Conservation (phyloP, 2,888 invertebrate species). For the Allophyes oxyacanthae region DNA sequence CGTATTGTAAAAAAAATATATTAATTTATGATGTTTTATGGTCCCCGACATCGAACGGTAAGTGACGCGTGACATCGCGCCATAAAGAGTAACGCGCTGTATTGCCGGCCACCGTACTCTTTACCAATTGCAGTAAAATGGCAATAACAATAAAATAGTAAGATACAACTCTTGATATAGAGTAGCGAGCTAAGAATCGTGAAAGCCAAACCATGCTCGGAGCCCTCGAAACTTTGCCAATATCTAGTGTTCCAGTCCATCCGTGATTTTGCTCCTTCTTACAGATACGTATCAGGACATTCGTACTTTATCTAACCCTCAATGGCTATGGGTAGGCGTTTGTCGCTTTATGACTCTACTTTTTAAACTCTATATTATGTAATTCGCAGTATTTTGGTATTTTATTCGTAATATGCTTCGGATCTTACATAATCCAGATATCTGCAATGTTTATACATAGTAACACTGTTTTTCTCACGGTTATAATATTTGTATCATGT, state of each 20-base stretch:
- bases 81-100: slow-evolving; percentile 15
- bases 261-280: slow-evolving; percentile 53
- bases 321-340: slow-evolving; percentile 24
- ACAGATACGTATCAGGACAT: slow-evolving; percentile 43
- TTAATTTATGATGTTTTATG: slow-evolving; percentile 9
- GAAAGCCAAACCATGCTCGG: slow-evolving; percentile 58
- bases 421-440: slow-evolving; percentile 1
- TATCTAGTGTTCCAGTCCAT: slow-evolving; percentile 60
- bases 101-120: slow-evolving; percentile 18
- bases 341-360: slow-evolving; percentile 26
- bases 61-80: slow-evolving; percentile 29
- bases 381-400: slow-evolving; percentile 24
- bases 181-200: slow-evolving; percentile 46
- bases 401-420: slow-evolving; percentile 18
- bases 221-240: slow-evolving; percentile 73
- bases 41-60: slow-evolving; percentile 6
- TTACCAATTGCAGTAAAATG: slow-evolving; percentile 46
- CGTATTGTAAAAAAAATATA: slow-evolving; percentile 7
- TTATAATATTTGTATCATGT: not conserved
- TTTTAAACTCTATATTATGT: slow-evolving; percentile 32
- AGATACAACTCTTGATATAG: slow-evolving; percentile 61
- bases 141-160: slow-evolving; percentile 45
- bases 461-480: not conserved
- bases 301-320: slow-evolving; percentile 43
- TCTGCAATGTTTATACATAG: no score